Conservation (phyloP, 2,113 vertebrate genomes). For the Chiloscyllium plagiosum region DNA sequence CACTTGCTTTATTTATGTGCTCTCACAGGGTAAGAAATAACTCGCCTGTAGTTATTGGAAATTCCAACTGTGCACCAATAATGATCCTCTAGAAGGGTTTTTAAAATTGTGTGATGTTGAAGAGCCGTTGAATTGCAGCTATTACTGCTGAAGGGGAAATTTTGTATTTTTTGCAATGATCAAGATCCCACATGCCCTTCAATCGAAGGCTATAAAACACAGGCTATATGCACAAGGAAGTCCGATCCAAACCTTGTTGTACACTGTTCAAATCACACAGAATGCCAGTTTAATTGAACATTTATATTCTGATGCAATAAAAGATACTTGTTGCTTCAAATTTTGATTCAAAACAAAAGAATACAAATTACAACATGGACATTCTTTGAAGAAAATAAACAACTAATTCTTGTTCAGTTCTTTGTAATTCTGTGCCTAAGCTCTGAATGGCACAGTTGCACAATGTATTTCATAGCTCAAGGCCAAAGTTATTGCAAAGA, state of each 20-base stretch:
- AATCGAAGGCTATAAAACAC: background rate
- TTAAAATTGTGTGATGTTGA: background rate
- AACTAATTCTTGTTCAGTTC: background rate
- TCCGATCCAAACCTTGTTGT: background rate
- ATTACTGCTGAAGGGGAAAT: background rate
- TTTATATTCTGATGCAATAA: background rate
- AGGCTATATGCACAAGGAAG: background rate
- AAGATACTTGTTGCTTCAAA: background rate
- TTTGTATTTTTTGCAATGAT: background rate
- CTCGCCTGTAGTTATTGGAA: background rate
- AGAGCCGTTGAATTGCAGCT: background rate
- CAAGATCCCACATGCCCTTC: background rate
- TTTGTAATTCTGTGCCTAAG: background rate
- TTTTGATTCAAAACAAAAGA: background rate
- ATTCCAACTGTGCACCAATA: background rate
- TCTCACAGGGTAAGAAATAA: background rate
- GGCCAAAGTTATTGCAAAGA: background rate
- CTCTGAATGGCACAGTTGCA: background rate
- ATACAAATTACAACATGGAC: background rate
- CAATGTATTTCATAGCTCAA: background rate
- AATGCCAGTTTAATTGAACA: background rate
- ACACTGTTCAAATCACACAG: background rate
- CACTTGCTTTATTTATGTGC: background rate
- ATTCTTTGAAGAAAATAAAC: constrained; percentile 1
- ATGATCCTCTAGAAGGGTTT: background rate